These are phyloP conservation scores for Cebus imitator DNA, from an alignment of 2,113 vertebrate genomes.

Conservation along the genomic window DNA sequence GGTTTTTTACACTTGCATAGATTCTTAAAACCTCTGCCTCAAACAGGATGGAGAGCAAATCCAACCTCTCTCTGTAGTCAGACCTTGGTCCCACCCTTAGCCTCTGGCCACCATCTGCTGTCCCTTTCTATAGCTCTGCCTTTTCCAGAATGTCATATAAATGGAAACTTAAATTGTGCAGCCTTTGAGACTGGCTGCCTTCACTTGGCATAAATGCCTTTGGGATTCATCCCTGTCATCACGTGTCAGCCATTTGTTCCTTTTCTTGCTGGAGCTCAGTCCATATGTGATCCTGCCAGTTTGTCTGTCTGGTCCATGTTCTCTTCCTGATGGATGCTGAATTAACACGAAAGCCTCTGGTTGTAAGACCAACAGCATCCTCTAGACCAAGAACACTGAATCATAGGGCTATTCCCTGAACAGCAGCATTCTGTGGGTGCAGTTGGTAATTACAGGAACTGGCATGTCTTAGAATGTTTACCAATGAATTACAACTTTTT, in stretches of 20 bases:
- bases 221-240: not conserved
- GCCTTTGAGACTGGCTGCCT: not conserved
- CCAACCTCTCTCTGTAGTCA: not conserved
- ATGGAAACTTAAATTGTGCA: accelerated
- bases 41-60: not conserved
- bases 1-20: not conserved
- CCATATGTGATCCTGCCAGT: not conserved
- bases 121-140: not conserved
- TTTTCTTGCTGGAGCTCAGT: not conserved
- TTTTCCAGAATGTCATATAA: too few relatives aligned
- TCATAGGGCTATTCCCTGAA: not conserved
- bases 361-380: not conserved
- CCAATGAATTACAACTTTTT: not conserved
- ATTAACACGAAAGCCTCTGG: not conserved
- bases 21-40: not conserved
- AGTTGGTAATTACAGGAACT: not conserved
- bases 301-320: not conserved
- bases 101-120: not conserved
- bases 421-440: too few relatives aligned
- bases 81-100: not conserved
- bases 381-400: not conserved
- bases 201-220: not conserved
- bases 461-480: not conserved
- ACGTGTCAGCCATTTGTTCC: not conserved
- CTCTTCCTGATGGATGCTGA: not conserved